phyloP scores from a whole-genome alignment of 53 echinoderm and acorn worm genomes.

The Arbacia lixula region DNA sequence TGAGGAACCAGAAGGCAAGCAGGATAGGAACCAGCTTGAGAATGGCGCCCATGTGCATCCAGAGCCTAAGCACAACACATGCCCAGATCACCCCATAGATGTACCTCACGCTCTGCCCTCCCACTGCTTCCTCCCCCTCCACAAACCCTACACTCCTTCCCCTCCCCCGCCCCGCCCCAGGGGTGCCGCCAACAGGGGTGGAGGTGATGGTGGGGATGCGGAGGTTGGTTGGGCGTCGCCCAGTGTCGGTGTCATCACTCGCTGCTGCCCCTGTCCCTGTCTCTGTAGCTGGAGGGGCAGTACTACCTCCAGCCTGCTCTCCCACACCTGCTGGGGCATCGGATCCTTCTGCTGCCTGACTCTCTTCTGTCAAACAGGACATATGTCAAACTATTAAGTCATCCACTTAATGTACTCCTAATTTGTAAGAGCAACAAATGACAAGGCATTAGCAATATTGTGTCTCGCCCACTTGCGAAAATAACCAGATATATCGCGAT shows the following conservation, averaged over 20 bases:
- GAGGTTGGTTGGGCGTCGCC: conserved; percentile 63
- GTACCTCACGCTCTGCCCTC: conserved; percentile 69
- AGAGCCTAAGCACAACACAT: conserved; percentile 83
- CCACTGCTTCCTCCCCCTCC: conserved; percentile 6
- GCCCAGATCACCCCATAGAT: conserved; percentile 80
- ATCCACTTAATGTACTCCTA: too few relatives aligned
- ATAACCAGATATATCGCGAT: too few relatives aligned
- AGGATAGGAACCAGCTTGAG: conserved; percentile 86
- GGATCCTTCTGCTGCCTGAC: too few relatives aligned
- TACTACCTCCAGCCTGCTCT: too few relatives aligned
- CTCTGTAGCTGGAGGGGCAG: too few relatives aligned
- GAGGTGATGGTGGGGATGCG: conserved; percentile 52
- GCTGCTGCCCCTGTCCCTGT: neutral
- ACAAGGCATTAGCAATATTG: too few relatives aligned
- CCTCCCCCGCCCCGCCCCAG: neutral
- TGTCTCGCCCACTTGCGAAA: too few relatives aligned
- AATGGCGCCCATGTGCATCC: conserved; percentile 85
- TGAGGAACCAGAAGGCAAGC: conserved; percentile 76
- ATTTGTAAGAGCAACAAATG: too few relatives aligned
- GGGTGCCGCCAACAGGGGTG: neutral
- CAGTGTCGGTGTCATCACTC: conserved; percentile 60
- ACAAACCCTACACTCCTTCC: neutral
- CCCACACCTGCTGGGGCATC: too few relatives aligned
- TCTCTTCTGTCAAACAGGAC: too few relatives aligned
- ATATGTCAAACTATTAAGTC: too few relatives aligned